These are phyloP conservation scores for Styela clava DNA, from an alignment of 23 tunicate genomes.

Conservation along the genomic window DNA sequence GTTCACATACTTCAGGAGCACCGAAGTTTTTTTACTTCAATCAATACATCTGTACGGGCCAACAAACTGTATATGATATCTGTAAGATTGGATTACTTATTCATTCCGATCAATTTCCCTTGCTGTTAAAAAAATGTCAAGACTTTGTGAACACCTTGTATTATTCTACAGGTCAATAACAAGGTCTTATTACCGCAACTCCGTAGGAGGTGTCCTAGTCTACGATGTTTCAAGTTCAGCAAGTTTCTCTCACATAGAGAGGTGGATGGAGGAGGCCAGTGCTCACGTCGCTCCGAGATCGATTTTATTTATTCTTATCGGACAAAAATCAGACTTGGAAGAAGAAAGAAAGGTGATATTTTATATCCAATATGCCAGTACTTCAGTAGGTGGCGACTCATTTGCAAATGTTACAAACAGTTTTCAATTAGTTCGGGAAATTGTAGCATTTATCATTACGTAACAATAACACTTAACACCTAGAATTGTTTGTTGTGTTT, in stretches of 20 bases:
- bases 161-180: constrained; percentile 87
- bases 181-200: constrained; percentile 83
- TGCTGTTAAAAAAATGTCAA: too few species aligned
- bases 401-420: background rate
- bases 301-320: constrained; percentile 72
- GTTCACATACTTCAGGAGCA: too few species aligned
- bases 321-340: constrained; percentile 86
- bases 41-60: too few species aligned
- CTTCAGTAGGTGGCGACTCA: background rate
- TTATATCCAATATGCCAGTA: background rate
- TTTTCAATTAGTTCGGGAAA: background rate
- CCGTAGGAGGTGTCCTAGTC: constrained; percentile 89
- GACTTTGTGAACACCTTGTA: too few species aligned
- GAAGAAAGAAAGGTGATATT: constrained; percentile 44
- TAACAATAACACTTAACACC: too few species aligned
- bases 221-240: constrained; percentile 84
- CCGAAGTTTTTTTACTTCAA: too few species aligned
- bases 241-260: constrained; percentile 74
- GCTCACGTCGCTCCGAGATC: constrained; percentile 76
- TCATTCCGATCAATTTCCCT: too few species aligned
- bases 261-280: constrained; percentile 91
- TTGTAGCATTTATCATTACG: too few species aligned
- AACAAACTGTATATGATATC: too few species aligned
- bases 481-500: too few species aligned
- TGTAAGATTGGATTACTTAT: too few species aligned